phyloP scores from a whole-genome alignment of 2,113 vertebrate species.

The Tachysurus fulvidraco region DNA sequence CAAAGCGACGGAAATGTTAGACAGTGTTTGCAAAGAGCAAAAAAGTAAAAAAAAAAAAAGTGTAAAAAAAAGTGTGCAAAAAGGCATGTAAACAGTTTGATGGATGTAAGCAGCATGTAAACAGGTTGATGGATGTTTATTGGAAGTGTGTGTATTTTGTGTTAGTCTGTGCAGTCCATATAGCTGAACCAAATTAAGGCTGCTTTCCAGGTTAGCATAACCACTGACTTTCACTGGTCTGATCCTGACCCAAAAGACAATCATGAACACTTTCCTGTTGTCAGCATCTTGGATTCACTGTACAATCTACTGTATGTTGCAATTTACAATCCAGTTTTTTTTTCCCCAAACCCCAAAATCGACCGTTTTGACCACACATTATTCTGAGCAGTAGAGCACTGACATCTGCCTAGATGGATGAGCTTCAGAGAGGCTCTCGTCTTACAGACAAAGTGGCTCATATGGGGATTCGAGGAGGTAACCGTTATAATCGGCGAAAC shows the following conservation, averaged over 20 bases:
- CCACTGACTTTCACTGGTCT: not conserved
- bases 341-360: slow-evolving; percentile 4
- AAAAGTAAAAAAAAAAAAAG: too few relatives aligned
- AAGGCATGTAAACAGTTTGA: too few relatives aligned
- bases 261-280: not conserved
- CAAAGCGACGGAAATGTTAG: too few relatives aligned
- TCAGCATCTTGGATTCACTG: slow-evolving; percentile 11
- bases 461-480: slow-evolving; percentile 31
- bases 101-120: too few relatives aligned
- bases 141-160: too few relatives aligned
- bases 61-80: too few relatives aligned
- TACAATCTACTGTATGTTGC: not conserved
- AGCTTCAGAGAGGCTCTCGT: slow-evolving; percentile 28
- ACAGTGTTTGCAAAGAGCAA: too few relatives aligned
- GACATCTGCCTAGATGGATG: slow-evolving; percentile 39
- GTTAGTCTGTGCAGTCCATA: slow-evolving; percentile 3
- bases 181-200: not conserved
- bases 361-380: slow-evolving; percentile 12
- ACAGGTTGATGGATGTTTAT: too few relatives aligned
- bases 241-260: slow-evolving; percentile 4
- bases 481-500: slow-evolving; percentile 41
- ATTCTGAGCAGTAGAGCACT: slow-evolving; percentile 24
- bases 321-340: not conserved
- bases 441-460: slow-evolving; percentile 41
- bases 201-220: not conserved